Conservation (phyloP, 2,113 vertebrate genomes). For the Budorcas taxicolor region DNA sequence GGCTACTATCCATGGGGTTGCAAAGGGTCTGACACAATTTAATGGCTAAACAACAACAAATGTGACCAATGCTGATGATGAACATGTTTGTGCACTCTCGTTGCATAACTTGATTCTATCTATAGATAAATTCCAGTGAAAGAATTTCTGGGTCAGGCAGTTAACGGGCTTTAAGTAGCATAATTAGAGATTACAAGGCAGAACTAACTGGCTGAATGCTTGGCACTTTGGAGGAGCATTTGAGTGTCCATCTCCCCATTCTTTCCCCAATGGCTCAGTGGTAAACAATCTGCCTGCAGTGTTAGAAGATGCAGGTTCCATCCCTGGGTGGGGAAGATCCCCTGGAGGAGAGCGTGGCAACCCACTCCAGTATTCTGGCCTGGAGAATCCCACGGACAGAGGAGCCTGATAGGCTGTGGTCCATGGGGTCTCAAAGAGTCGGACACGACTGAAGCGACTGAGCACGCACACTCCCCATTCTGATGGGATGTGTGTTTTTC, state of each 20-base stretch:
- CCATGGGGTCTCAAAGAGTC: neutral
- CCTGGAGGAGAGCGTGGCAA: neutral
- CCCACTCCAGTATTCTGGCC: neutral
- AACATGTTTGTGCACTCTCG: neutral
- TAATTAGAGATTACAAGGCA: too few species aligned
- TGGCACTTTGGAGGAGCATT: fast-evolving
- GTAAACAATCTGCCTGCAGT: neutral
- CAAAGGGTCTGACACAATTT: neutral
- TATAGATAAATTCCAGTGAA: neutral
- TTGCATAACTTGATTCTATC: neutral
- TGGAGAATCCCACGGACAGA: neutral
- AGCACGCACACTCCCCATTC: neutral
- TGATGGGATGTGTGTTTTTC: neutral
- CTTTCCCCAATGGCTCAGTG: neutral
- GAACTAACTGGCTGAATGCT: neutral
- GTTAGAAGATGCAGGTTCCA: neutral
- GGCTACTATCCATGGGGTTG: neutral
- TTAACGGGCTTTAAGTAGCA: neutral
- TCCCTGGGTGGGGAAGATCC: neutral
- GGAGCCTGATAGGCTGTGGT: neutral
- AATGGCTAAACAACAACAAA: neutral
- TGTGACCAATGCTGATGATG: neutral
- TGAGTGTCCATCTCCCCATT: neutral
- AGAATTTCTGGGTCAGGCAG: neutral
- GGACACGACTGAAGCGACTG: neutral